phyloP scores from a whole-genome alignment of 2,113 vertebrate genomes.

The Nannospalax galili region DNA sequence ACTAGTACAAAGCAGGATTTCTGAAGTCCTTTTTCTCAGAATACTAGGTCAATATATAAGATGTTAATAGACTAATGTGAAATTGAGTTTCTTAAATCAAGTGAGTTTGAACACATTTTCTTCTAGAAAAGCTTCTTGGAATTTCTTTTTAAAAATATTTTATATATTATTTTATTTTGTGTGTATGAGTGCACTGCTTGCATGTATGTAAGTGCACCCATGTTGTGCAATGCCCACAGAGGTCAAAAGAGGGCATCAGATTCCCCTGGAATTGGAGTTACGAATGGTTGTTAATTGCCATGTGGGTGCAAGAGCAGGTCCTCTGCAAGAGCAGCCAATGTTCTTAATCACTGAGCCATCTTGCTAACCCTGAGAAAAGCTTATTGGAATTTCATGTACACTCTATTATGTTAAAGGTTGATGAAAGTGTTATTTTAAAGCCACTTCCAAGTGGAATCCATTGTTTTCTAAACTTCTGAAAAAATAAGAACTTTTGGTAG shows the following conservation, averaged over 20 bases:
- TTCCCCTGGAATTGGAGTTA: too few species aligned
- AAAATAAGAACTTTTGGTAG: not conserved
- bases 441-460: not conserved
- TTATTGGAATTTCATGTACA: not conserved
- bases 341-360: too few species aligned
- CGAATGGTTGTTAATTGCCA: too few species aligned
- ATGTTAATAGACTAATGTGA: not conserved
- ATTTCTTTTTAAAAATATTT: not conserved
- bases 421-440: not conserved
- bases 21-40: not conserved
- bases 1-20: not conserved
- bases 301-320: too few species aligned
- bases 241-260: too few species aligned
- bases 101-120: not conserved
- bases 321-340: too few species aligned
- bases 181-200: too few species aligned
- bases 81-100: constrained; percentile 14
- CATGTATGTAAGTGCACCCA: too few species aligned
- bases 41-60: not conserved
- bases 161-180: too few species aligned
- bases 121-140: not conserved
- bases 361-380: not conserved
- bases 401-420: not conserved
- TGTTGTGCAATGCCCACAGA: too few species aligned
- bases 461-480: constrained; percentile 22